Conservation (phyloP, 2,797 vertebrate species). For the Manis crassicaudata region DNA sequence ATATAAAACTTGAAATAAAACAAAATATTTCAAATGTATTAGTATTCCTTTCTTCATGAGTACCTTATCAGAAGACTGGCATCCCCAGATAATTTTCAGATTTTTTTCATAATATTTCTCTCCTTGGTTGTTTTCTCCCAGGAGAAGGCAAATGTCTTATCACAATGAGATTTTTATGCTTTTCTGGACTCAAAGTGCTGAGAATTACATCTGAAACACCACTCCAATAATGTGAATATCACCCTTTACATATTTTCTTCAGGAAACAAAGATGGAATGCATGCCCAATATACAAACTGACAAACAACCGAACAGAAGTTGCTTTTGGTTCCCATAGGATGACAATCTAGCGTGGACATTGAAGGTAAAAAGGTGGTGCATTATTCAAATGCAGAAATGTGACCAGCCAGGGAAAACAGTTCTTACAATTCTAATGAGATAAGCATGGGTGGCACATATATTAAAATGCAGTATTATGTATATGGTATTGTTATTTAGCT, state of each 20-base stretch:
- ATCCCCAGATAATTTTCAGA: slow-evolving; percentile 53
- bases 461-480: background rate
- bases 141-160: background rate
- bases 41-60: slow-evolving; percentile 7
- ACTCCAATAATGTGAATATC: background rate
- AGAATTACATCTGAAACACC: slow-evolving; percentile 17
- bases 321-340: background rate
- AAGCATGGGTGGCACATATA: background rate
- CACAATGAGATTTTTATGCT: slow-evolving; percentile 17
- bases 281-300: background rate
- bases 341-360: background rate
- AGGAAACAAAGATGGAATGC: background rate
- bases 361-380: background rate
- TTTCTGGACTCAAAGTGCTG: background rate
- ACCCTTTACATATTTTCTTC: background rate
- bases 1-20: slow-evolving; percentile 48
- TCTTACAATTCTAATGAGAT: background rate
- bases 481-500: background rate
- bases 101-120: background rate
- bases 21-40: slow-evolving; percentile 54
- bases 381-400: background rate
- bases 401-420: background rate
- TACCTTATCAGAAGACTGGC: background rate
- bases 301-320: background rate
- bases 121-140: slow-evolving; percentile 40